Conservation (phyloP, 2,888 invertebrate genomes). For the Sclerodermus sp. region DNA sequence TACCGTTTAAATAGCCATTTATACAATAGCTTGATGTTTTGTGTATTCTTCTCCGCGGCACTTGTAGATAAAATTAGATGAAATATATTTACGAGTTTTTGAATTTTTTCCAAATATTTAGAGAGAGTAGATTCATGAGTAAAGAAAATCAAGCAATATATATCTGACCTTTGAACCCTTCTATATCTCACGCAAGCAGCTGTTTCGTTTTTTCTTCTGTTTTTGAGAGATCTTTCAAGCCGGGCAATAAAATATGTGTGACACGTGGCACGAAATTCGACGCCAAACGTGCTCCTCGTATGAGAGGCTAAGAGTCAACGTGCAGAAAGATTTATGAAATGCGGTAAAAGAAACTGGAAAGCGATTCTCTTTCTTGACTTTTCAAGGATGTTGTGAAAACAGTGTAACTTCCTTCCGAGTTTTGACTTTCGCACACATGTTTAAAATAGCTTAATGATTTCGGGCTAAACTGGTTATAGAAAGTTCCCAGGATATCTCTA, state of each 20-base stretch:
- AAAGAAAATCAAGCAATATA: neutral
- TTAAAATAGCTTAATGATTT: too few relatives aligned
- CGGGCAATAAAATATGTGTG: constrained; percentile 35
- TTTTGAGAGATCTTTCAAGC: constrained; percentile 20
- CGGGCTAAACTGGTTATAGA: too few relatives aligned
- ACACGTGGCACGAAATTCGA: constrained; percentile 43
- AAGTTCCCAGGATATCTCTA: too few relatives aligned
- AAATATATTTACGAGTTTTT: too few relatives aligned
- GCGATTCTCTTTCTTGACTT: too few relatives aligned
- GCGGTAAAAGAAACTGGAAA: constrained; percentile 28
- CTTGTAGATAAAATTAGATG: too few relatives aligned
- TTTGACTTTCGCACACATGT: too few relatives aligned
- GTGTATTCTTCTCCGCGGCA: too few relatives aligned
- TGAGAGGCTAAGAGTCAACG: constrained; percentile 18
- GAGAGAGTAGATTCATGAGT: neutral
- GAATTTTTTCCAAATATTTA: too few relatives aligned
- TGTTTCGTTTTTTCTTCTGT: constrained; percentile 19
- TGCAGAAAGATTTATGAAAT: constrained; percentile 39
- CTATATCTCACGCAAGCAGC: constrained; percentile 25
- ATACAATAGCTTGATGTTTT: too few relatives aligned
- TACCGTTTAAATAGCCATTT: too few relatives aligned
- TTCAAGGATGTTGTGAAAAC: constrained; percentile 10
- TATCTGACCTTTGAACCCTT: constrained; percentile 13
- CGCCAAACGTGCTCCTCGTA: constrained; percentile 24
- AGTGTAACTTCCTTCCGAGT: constrained; percentile 5